A percentile compares a stretch with the other conserved stretches of the same genome.
These are phyloP conservation scores for Artibeus lituratus DNA, from an alignment of 2,797 vertebrate species.

Conservation along the genomic window DNA sequence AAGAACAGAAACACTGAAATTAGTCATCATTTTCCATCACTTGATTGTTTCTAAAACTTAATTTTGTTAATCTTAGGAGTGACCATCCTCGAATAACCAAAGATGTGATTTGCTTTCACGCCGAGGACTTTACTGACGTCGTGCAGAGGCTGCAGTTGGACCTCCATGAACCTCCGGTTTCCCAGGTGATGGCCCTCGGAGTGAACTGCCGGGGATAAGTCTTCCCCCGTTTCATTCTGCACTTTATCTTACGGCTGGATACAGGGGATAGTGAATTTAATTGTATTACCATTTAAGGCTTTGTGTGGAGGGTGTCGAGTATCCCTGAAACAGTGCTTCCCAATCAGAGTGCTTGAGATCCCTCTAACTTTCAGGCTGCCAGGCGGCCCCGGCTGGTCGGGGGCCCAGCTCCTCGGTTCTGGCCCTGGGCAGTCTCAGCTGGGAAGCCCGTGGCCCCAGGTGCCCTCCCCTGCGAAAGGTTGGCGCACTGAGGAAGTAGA, in stretches of 20 bases:
- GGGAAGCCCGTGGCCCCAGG: not conserved
- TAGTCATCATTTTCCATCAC: slow-evolving; percentile 38
- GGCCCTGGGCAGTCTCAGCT: not conserved
- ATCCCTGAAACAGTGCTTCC: not conserved
- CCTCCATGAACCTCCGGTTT: slow-evolving; percentile 97
- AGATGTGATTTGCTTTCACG: slow-evolving; percentile 98
- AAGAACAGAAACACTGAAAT: not conserved
- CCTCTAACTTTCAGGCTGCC: not conserved
- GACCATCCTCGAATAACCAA: slow-evolving; percentile 96
- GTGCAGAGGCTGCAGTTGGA: slow-evolving; percentile 97
- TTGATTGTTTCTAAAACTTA: slow-evolving; percentile 37
- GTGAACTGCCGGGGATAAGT: not conserved
- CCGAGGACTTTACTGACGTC: slow-evolving; percentile 96
- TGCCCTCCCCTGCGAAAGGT: not conserved
- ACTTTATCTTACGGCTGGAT: slow-evolving; percentile 6
- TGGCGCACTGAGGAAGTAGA: not conserved
- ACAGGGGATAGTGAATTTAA: not conserved
- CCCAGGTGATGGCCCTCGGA: slow-evolving; percentile 87
- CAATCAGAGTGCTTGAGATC: not conserved
- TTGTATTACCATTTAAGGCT: slow-evolving; percentile 33
- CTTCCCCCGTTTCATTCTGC: slow-evolving; percentile 23
- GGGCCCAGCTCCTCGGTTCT: not conserved
- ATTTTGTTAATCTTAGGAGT: slow-evolving; percentile 84
- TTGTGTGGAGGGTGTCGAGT: not conserved
- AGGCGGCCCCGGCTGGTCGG: not conserved